Conservation (phyloP, 1,140 invertebrate species). For the Zaprionus inermis region DNA sequence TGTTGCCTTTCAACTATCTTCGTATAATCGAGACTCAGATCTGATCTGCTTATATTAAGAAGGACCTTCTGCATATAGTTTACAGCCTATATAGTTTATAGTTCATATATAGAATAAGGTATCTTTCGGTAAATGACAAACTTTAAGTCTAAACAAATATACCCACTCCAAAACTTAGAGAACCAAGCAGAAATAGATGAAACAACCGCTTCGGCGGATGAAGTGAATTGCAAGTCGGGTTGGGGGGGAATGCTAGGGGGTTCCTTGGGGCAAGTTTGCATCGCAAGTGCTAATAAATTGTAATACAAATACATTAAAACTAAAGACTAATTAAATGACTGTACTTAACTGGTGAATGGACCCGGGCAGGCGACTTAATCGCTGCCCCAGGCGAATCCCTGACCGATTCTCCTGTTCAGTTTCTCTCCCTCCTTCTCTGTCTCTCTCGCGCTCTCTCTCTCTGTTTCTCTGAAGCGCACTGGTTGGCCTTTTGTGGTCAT, state of each 20-base stretch:
- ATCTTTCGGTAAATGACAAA: no score
- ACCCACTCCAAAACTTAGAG: background rate
- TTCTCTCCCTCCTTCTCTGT: background rate
- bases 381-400: conserved; percentile 18
- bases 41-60: no score
- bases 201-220: background rate
- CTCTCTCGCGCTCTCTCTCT: background rate
- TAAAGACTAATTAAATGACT: conserved; percentile 83
- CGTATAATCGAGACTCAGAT: no score
- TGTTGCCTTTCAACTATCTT: no score
- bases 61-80: no score
- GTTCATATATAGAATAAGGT: no score
- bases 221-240: background rate
- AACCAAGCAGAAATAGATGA: background rate
- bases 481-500: conserved; percentile 78
- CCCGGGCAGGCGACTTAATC: conserved; percentile 67
- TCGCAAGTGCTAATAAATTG: conserved; percentile 78
- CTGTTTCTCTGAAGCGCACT: conserved; percentile 10
- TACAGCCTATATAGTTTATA: no score
- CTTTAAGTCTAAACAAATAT: no score
- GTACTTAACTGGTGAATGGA: conserved; percentile 67
- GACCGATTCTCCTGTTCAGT: background rate
- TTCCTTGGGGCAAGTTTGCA: conserved; percentile 1
- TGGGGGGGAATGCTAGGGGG: background rate
- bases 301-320: conserved; percentile 82